Percentiles rank a stretch among this genome's conserved stretches.
Conservation (phyloP, 2,113 vertebrate species). For the Mobula hypostoma region DNA sequence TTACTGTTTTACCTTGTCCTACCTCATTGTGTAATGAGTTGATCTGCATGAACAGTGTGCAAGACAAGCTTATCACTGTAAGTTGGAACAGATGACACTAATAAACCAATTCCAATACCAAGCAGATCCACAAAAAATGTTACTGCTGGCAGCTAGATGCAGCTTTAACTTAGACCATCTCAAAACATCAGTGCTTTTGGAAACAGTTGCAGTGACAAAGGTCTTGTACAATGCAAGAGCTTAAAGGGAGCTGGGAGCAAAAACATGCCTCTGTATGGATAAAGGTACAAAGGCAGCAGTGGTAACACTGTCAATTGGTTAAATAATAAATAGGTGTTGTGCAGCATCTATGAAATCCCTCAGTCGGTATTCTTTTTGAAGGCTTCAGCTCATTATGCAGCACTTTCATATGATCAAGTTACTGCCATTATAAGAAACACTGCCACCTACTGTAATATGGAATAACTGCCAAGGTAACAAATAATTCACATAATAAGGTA, state of each 20-base stretch:
- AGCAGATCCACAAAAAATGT: neutral
- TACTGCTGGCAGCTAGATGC: conserved; percentile 43
- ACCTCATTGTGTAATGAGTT: too few relatives aligned
- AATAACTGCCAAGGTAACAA: neutral
- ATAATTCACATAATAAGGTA: neutral
- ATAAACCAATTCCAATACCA: too few relatives aligned
- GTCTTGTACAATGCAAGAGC: conserved; percentile 19
- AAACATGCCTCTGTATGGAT: neutral
- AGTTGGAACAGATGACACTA: too few relatives aligned
- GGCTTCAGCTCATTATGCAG: neutral
- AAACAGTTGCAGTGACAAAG: conserved; percentile 40
- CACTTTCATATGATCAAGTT: neutral
- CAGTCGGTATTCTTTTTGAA: neutral
- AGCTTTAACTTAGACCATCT: conserved; percentile 40
- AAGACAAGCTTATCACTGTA: too few relatives aligned
- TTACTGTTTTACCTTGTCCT: too few relatives aligned
- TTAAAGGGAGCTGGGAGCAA: conserved; percentile 23
- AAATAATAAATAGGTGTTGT: neutral
- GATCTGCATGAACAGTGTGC: too few relatives aligned
- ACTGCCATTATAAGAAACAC: neutral
- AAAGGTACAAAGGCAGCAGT: neutral
- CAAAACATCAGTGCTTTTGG: conserved; percentile 41
- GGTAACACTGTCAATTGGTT: neutral
- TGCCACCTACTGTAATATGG: neutral
- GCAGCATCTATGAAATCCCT: neutral